Conservation (phyloP, 2,113 vertebrate species). For the Sceloporus undulatus region DNA sequence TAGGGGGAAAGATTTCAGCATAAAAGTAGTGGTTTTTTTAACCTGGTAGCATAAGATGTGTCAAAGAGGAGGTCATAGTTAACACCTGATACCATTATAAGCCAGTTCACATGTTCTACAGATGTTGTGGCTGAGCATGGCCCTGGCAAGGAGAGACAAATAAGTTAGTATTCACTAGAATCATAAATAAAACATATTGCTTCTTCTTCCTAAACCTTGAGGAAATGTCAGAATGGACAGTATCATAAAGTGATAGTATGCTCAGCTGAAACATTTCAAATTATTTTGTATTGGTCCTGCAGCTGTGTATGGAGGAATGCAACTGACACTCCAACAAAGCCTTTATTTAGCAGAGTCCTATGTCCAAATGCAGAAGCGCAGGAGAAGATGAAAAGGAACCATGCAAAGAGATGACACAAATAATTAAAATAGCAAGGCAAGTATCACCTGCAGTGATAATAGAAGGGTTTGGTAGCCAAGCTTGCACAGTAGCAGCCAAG, state of each 20-base stretch:
- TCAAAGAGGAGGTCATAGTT: not conserved
- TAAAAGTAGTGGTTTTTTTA: not conserved
- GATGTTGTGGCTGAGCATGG: not conserved
- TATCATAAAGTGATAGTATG: not conserved
- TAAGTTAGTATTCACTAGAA: not conserved
- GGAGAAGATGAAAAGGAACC: constrained; percentile 11
- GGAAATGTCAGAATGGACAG: not conserved
- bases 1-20: not conserved
- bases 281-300: not conserved
- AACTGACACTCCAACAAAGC: constrained; percentile 20
- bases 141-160: not conserved
- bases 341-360: constrained; percentile 9
- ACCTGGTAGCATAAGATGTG: not conserved
- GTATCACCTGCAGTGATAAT: constrained; percentile 26
- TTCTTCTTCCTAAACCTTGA: not conserved
- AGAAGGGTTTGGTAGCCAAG: constrained; percentile 17
- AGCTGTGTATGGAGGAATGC: not conserved
- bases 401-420: constrained; percentile 24
- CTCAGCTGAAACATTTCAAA: not conserved
- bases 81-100: not conserved
- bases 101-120: not conserved
- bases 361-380: constrained; percentile 13
- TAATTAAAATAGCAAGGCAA: constrained; percentile 41
- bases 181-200: not conserved
- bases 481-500: not conserved